These are phyloP conservation scores for Uropetala carovei DNA, from an alignment of 2,888 invertebrate genomes.

Conservation along the genomic window DNA sequence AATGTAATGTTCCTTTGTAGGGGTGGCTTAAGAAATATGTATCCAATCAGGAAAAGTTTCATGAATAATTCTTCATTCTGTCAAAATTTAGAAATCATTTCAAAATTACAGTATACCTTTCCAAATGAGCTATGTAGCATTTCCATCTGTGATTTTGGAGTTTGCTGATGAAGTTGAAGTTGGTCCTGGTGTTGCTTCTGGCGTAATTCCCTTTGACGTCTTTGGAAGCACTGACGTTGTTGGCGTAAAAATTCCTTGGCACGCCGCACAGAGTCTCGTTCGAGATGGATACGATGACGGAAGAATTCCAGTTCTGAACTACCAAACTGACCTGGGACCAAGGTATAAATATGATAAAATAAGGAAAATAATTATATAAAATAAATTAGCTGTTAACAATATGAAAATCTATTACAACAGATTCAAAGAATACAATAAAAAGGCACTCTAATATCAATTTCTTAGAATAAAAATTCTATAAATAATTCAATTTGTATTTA, in stretches of 20 bases:
- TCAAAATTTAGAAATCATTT: no score
- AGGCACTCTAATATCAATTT: no score
- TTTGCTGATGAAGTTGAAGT: conserved; percentile 78
- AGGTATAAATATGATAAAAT: not conserved
- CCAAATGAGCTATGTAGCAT: conserved; percentile 44
- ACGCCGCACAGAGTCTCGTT: conserved; percentile 88
- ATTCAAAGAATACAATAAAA: no score
- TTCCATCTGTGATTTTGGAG: conserved; percentile 67
- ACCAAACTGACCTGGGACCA: conserved; percentile 71
- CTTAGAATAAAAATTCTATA: no score
- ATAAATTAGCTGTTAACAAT: no score
- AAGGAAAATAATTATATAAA: no score
- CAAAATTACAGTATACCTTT: not conserved
- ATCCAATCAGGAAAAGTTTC: no score
- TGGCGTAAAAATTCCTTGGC: conserved; percentile 86
- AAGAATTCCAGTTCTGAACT: conserved; percentile 87
- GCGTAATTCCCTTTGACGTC: conserved; percentile 79
- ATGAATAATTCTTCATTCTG: no score
- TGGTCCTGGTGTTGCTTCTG: conserved; percentile 76
- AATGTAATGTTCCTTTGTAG: no score
- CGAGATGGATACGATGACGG: conserved; percentile 87
- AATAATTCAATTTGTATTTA: no score
- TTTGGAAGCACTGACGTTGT: conserved; percentile 82
- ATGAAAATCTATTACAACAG: no score
- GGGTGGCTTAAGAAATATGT: no score